Evolutionary conservation across 2,888 invertebrate species (phyloP).

Genomic region (Hirtodrosophila duncani): DNA sequence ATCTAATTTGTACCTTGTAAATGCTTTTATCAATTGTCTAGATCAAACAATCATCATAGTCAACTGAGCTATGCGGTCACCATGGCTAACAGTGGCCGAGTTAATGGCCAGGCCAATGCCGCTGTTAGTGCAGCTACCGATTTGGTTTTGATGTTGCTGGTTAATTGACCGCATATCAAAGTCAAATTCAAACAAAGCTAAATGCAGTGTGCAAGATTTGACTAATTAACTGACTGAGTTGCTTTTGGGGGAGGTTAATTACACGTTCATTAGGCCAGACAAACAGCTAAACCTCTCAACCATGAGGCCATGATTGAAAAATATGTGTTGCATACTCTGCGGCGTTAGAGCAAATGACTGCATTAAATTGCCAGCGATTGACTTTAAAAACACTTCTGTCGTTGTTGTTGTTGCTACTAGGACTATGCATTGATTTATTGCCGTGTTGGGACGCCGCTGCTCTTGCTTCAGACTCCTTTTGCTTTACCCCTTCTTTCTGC

Average conservation of each 20-base stretch:
- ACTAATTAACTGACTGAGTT: constrained; percentile 9
- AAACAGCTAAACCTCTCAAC: too few relatives aligned
- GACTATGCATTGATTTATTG: constrained; percentile 61
- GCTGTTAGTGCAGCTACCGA: too few relatives aligned
- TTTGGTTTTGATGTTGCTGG: too few relatives aligned
- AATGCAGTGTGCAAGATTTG: constrained; percentile 5
- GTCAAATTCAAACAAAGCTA: not conserved
- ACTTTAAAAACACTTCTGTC: constrained; percentile 44
- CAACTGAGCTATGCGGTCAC: too few relatives aligned
- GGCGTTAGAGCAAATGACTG: too few relatives aligned
- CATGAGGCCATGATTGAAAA: too few relatives aligned
- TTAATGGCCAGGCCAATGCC: too few relatives aligned
- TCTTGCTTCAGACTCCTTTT: constrained; percentile 5
- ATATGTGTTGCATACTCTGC: constrained; percentile 16
- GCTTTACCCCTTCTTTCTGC: not conserved
- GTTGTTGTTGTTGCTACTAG: constrained; percentile 25
- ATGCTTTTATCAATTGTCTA: too few relatives aligned
- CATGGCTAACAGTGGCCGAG: too few relatives aligned
- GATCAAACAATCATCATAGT: too few relatives aligned
- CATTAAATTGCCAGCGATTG: constrained; percentile 29
- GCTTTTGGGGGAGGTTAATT: not conserved
- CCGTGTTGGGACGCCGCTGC: constrained; percentile 35
- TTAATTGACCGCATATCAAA: not conserved
- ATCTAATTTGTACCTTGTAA: too few relatives aligned
- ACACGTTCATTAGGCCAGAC: too few relatives aligned